Evolutionary conservation across 2,113 vertebrate species (phyloP), one percentile per base, ranked within the genome.

Genomic region (Toxotes chatareus): DNA sequence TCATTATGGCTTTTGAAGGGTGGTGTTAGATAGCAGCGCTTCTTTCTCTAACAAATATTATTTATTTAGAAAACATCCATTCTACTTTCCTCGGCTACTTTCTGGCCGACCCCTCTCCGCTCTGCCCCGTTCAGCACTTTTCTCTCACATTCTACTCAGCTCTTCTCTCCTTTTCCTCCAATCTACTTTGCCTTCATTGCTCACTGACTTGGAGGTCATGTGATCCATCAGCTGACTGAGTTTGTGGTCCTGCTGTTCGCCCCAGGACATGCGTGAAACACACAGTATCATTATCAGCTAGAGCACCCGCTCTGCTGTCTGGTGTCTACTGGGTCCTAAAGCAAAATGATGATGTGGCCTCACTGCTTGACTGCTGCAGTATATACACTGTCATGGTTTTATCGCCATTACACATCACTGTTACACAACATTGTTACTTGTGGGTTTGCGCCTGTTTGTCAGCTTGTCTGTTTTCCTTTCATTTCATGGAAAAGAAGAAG

Each of bases 191-290:
- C 4, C 4, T 40, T 76, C 10, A 23, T 31, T 14, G 42, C 36
- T 76, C 12, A 14, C 21, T 14, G 47, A 67, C 61, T 56, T 42
- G 31, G n/a, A 55, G 47, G 71, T 79, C 86, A 88, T 49, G 78
- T 90, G 86, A 84, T 62, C 75, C 32, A 67, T 86, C 82, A 82
- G 80, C 86, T 90, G 90, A 87, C 73, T 83, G 67, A 31, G 61
- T 67, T 8, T 67, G 72, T 46, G 73, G 51, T 71, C 27, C 31
- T 64, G 68, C 32, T 59, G 32, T 38, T 79, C 1, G 60, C 85
- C 73, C 32, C 68, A 19, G 80, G 85, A 53, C 56, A 21, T 5
- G 3, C 47, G 21, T 34, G 49, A 55, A 67, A 44, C 56, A 77
- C 65, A 69, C 14, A 67, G 11, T 69, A 59, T 60, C 74, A 69